These are phyloP conservation scores for Archips xylosteana DNA, from an alignment of 2,888 invertebrate species.

Conservation along the genomic window DNA sequence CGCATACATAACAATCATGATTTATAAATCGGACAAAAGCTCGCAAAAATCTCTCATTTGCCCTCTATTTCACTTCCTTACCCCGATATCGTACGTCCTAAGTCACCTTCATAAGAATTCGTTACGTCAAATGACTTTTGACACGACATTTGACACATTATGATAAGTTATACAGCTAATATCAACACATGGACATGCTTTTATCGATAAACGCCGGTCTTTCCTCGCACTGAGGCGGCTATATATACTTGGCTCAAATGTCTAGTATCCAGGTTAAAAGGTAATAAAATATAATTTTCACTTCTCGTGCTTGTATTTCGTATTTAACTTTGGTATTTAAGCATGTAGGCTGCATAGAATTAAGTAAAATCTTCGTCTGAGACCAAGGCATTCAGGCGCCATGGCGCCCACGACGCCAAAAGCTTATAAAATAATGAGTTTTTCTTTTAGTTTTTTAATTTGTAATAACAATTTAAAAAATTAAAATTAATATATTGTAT, in stretches of 20 bases:
- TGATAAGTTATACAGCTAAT: slow-evolving; percentile 23
- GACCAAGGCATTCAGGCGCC: no score
- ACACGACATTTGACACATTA: slow-evolving; percentile 24
- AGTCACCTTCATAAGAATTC: slow-evolving; percentile 43
- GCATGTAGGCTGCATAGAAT: no score
- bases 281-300: no score
- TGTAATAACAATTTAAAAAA: no score
- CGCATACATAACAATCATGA: slow-evolving; percentile 11
- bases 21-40: slow-evolving; percentile 2
- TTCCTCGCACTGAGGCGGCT: slow-evolving; percentile 30
- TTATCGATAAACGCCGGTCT: slow-evolving; percentile 36
- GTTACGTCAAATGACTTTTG: slow-evolving; percentile 18
- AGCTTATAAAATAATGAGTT: no score
- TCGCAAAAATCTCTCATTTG: slow-evolving; percentile 43
- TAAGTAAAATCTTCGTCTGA: no score
- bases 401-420: no score
- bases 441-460: no score
- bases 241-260: not conserved
- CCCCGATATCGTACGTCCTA: slow-evolving; percentile 38
- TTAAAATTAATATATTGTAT: no score
- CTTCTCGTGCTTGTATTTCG: no score
- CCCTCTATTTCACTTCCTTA: slow-evolving; percentile 66
- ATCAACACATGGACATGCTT: slow-evolving; percentile 15
- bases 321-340: no score
- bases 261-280: not conserved